Conservation (phyloP, 2,113 vertebrate genomes). For the Cyanoliseus patagonus region DNA sequence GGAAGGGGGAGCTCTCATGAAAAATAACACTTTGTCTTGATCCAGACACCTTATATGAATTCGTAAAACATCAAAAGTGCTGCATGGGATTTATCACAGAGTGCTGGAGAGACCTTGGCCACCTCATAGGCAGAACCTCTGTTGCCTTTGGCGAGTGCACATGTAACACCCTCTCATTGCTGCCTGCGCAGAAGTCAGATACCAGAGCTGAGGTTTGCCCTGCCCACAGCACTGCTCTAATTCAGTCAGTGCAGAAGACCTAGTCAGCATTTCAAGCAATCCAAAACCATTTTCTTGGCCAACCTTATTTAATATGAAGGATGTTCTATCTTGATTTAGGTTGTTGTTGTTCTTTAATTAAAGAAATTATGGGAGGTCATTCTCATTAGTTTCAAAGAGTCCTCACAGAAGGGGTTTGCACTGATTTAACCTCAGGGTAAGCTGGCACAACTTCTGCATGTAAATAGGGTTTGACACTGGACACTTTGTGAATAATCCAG, state of each 20-base stretch:
- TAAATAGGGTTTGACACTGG: slow-evolving; percentile 54
- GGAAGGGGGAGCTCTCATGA: background rate
- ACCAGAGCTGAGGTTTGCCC: background rate
- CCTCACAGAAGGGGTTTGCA: slow-evolving; percentile 54
- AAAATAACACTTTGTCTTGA: background rate
- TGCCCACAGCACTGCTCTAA: background rate
- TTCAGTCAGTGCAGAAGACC: background rate
- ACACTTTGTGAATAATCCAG: slow-evolving; percentile 32
- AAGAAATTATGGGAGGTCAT: slow-evolving; percentile 63
- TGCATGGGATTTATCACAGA: background rate
- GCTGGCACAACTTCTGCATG: slow-evolving; percentile 61
- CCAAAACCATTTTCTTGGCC: slow-evolving; percentile 19
- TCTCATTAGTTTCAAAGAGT: slow-evolving; percentile 59
- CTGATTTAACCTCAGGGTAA: slow-evolving; percentile 60
- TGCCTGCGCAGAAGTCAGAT: background rate
- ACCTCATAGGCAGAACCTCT: background rate
- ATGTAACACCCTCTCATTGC: background rate
- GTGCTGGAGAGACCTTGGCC: background rate
- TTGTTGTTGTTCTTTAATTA: slow-evolving; percentile 66
- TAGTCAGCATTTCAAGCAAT: slow-evolving; percentile 1
- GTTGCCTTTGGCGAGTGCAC: background rate
- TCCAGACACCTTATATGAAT: background rate
- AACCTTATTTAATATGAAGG: slow-evolving; percentile 51
- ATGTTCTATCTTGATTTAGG: slow-evolving; percentile 56
- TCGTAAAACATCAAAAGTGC: background rate